These are phyloP conservation scores for Choreutis nemorana DNA, from an alignment of 2,888 invertebrate species.

Conservation along the genomic window DNA sequence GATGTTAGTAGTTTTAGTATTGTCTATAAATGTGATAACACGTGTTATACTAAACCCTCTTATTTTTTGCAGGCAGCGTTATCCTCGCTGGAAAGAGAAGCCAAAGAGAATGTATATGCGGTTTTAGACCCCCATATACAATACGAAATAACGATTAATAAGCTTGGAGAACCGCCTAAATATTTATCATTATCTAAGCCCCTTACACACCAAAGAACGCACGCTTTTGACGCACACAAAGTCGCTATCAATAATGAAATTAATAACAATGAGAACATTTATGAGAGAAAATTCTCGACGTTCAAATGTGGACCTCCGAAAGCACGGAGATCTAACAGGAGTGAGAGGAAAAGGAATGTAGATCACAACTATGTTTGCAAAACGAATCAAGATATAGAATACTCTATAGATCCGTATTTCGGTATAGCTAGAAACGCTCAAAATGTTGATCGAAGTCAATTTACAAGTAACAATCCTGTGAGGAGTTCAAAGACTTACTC, in stretches of 20 bases:
- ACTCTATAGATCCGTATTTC: conserved; percentile 46
- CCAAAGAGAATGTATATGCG: conserved; percentile 66
- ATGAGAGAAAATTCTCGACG: conserved; percentile 32
- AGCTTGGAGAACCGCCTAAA: conserved; percentile 60
- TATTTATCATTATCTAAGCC: conserved; percentile 61
- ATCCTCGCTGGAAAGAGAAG: conserved; percentile 58
- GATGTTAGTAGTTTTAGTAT: neutral
- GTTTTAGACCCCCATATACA: conserved; percentile 62
- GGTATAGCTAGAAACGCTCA: conserved; percentile 24
- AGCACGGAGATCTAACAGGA: conserved; percentile 38
- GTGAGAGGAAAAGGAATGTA: conserved; percentile 22
- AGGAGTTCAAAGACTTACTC: conserved; percentile 28
- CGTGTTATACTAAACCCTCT: too few species aligned
- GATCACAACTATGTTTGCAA: conserved; percentile 31
- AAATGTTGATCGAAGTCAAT: conserved; percentile 14
- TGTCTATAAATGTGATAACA: too few species aligned
- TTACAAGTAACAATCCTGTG: conserved; percentile 24
- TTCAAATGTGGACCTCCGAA: conserved; percentile 38
- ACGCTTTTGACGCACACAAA: conserved; percentile 43
- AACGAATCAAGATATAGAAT: conserved; percentile 50
- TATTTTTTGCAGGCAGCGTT: conserved; percentile 43
- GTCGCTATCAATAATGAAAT: conserved; percentile 34
- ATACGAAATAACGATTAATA: conserved; percentile 63
- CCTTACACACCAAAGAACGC: conserved; percentile 58
- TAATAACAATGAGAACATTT: conserved; percentile 37